Percentiles rank a stretch among this genome's conserved stretches.
phyloP scores from a whole-genome alignment of 2,113 vertebrate species.

The Furnarius figulus region DNA sequence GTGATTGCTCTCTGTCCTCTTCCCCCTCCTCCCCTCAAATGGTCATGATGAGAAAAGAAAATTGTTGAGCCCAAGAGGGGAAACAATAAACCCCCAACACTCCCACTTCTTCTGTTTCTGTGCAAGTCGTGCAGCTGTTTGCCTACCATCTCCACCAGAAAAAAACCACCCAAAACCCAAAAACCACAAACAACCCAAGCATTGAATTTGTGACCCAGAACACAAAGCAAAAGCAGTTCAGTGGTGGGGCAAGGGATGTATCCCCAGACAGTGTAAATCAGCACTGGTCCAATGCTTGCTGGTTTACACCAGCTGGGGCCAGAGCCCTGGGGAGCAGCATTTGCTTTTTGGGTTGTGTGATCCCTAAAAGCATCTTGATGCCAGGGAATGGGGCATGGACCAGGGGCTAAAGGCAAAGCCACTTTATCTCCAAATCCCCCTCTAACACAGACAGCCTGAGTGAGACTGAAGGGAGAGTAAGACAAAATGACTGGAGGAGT shows the following conservation, averaged over 20 bases:
- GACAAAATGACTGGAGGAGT: not conserved
- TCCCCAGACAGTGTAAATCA: not conserved
- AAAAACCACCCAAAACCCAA: too few relatives aligned
- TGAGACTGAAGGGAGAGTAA: not conserved
- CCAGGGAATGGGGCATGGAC: not conserved
- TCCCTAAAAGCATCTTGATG: not conserved
- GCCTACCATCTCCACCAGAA: not conserved
- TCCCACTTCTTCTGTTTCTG: not conserved
- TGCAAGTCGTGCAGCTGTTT: not conserved
- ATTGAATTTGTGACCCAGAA: not conserved
- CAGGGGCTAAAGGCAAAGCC: constrained; percentile 21
- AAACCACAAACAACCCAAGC: not conserved
- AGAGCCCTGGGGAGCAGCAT: not conserved
- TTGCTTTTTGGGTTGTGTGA: not conserved
- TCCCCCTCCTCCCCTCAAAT: not conserved
- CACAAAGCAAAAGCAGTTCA: not conserved
- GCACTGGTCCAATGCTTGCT: not conserved
- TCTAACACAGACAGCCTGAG: not conserved
- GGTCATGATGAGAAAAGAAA: not conserved
- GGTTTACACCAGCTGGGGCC: constrained; percentile 2
- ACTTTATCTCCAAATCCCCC: not conserved
- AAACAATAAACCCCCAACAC: not conserved
- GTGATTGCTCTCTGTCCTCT: not conserved
- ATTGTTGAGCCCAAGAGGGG: not conserved
- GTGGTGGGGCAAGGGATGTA: not conserved